Base-by-base conservation (phyloP, 1,140 invertebrate genomes). In the Nephila pilipes region DNA sequence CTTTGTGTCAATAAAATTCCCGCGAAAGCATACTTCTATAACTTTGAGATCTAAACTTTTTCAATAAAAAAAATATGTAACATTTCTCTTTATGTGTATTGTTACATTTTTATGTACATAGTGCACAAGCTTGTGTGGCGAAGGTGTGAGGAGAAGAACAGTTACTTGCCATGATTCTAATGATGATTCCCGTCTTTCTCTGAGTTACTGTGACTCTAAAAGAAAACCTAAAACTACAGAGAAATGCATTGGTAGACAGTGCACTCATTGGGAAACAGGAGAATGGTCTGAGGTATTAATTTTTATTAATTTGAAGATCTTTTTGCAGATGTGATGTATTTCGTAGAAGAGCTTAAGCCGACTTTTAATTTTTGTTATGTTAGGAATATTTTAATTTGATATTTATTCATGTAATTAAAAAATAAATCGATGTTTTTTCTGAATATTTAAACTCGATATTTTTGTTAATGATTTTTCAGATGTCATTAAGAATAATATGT, bases 111-210 rank as follows among this genome's bases (percentile, higher is more conserved):
- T 65, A 65, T 75, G 32, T 65, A 46, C 55, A 32, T 79, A 92
- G 91, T 92, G 91, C 32, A 87, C 91, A 14, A 87, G 25, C 58
- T 20, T 29, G 18, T 92, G 91, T 87, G 91, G 91, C 25, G 91
- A 92, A 87, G 91, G 91, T 8, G 55, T 87, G 4, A 63, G 63
- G 36, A 54, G 91, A 36, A 85, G 91, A 60, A 92, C 63, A 75
- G 18, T 92, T 38, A 92, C 91, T 6, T 92, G 91, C n/a, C 81
- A 92, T 65, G 83, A 79, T 87, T 85, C 38, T 25, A 58, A 92
- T 55, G 91, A 92, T 57, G 83, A 87, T 79, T 92, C 91, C 5
- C 81, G 91, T 25, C 91, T 92, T 14, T 46, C 91, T 75, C 38
- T 87, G 46, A 87, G 54, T 32, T 58, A 87, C 46, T 92, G 91